Evolutionary conservation across 2,888 invertebrate species (phyloP), one percentile per base, ranked within the genome.

Genomic region (Spodoptera picta): DNA sequence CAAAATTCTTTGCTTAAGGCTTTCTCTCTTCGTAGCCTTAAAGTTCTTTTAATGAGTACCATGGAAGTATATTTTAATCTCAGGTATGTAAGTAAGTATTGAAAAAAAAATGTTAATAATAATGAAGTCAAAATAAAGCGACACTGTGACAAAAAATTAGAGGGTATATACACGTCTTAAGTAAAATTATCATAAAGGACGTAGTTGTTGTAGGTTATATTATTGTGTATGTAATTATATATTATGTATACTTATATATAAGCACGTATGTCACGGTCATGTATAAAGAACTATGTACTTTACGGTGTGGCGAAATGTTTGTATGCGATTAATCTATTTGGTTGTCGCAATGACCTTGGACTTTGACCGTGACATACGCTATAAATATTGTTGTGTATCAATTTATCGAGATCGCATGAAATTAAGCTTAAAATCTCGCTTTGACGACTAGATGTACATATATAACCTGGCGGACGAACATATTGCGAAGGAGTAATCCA

Each of bases 71-170:
- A 85, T 80, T 80, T 80, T 80, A 80, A 79, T 80, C 80, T 79
- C 71, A 73, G 79, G 78, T 83, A 82, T 91, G 89, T 92, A 91
- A 90, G 89, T 93, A 92, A 89, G 85, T 92, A 92, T 87, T 90
- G 82, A 81, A 82, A 83, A 84, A 85, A 89, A 89, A 90, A 81
- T 91, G 90, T 92, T 92, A 88, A 90, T 92, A 89, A 87, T 91
- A 92, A 89, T 84, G 82, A 91, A 93, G 94, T 94, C 94, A 94
- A 93, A 93, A 93, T 93, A 92, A 94, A 94, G 94, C 94, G 91
- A 91, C 86, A 93, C 94, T 94, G 94, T 94, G 94, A 94, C 88
- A 94, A 94, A 85, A 92, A 85, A 90, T 92, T 94, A 94, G 94
- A 91, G 87, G 89, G 87, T 92, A 92, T 88, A 82, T 83, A 72